Evolutionary conservation across 2,888 invertebrate species (phyloP).

Genomic region (Rhopalosiphum nymphaeae): DNA sequence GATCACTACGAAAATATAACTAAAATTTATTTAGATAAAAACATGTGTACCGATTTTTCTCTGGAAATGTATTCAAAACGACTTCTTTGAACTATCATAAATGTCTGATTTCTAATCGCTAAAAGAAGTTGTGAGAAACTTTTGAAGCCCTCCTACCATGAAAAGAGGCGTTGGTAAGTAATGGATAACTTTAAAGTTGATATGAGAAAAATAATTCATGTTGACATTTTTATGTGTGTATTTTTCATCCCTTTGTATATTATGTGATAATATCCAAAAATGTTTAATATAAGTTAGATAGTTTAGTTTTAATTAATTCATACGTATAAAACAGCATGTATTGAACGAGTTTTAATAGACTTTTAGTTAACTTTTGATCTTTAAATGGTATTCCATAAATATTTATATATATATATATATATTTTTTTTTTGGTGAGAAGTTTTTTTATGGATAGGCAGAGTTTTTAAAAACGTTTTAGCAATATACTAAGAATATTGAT

Average conservation of each 20-base stretch:
- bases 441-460: not conserved
- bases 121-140: not conserved
- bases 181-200: not conserved
- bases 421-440: not conserved
- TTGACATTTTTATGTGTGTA: not conserved
- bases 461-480: not conserved
- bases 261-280: not conserved
- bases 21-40: not conserved
- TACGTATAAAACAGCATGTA: not conserved
- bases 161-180: not conserved
- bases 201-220: not conserved
- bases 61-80: not conserved
- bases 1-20: not conserved
- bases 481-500: not conserved
- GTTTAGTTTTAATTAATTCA: not conserved
- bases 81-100: not conserved
- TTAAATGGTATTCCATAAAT: not conserved
- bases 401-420: too few species aligned
- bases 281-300: not conserved
- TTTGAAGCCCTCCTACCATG: not conserved
- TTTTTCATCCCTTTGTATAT: not conserved
- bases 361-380: not conserved
- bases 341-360: not conserved
- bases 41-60: not conserved
- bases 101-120: not conserved